Evolutionary conservation across 2,888 invertebrate genomes (phyloP).

Genomic region (Melanostoma scalare): DNA sequence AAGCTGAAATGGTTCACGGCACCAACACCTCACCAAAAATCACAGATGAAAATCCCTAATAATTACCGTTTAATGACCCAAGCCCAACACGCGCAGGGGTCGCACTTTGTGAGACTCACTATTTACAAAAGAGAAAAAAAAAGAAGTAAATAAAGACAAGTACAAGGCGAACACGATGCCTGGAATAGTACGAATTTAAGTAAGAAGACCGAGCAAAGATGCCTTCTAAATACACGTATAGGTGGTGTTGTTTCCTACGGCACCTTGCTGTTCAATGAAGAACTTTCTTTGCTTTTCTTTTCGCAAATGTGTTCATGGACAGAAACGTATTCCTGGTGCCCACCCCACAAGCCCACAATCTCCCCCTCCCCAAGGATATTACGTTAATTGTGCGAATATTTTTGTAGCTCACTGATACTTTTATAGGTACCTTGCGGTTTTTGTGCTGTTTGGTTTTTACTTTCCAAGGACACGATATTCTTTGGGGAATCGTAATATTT

Average conservation of each 20-base stretch:
- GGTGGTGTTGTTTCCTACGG: slow-evolving; percentile 27
- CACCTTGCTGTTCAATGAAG: slow-evolving; percentile 17
- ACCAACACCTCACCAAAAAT: slow-evolving; percentile 63
- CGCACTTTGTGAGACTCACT: background rate
- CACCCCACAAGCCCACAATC: slow-evolving; percentile 2
- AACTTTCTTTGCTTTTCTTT: slow-evolving; percentile 5
- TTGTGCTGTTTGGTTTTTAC: slow-evolving; percentile 17
- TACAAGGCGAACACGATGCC: no score
- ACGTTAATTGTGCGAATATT: slow-evolving; percentile 63
- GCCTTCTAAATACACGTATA: background rate
- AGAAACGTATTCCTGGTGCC: slow-evolving; percentile 8
- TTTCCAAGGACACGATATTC: slow-evolving; percentile 40
- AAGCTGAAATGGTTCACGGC: slow-evolving; percentile 42
- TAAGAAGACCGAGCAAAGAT: slow-evolving; percentile 1
- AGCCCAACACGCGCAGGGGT: slow-evolving; percentile 29
- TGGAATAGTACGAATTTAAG: no score
- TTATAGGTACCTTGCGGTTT: slow-evolving; percentile 27
- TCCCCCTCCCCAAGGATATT: slow-evolving; percentile 40
- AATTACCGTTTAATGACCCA: slow-evolving; percentile 68
- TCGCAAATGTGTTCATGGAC: background rate
- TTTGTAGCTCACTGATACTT: background rate
- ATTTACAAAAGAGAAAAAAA: no score
- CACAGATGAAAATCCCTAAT: slow-evolving; percentile 60
- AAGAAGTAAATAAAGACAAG: no score
- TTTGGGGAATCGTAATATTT: slow-evolving; percentile 42